These are phyloP conservation scores for Ambastaia sidthimunki DNA, from an alignment of 2,797 vertebrate genomes.

Conservation along the genomic window DNA sequence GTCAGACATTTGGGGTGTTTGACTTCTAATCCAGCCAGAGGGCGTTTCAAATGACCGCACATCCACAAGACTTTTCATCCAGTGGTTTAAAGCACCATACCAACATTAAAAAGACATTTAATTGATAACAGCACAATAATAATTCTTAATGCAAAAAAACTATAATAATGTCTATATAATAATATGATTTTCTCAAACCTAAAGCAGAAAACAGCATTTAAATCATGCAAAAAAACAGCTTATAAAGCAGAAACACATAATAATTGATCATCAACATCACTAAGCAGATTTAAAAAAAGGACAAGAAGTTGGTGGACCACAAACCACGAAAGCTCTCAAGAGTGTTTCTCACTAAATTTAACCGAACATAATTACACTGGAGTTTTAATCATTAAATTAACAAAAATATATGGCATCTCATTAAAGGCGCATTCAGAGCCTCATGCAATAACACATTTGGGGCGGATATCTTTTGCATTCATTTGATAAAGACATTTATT, in stretches of 20 bases:
- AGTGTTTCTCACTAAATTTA: too few relatives aligned
- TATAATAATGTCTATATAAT: too few relatives aligned
- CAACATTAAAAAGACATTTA: conserved; percentile 1
- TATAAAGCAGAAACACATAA: too few relatives aligned
- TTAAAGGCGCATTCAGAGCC: too few relatives aligned
- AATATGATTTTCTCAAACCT: too few relatives aligned
- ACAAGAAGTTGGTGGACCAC: too few relatives aligned
- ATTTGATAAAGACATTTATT: conserved; percentile 28
- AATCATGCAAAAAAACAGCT: too few relatives aligned
- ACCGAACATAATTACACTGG: conserved; percentile 29
- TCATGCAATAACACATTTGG: conserved; percentile 28
- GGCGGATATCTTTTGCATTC: conserved; percentile 22
- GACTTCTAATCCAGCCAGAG: conserved; percentile 44
- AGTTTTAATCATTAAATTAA: too few relatives aligned
- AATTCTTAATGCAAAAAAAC: not conserved
- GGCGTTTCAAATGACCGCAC: conserved; percentile 39
- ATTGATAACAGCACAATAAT: not conserved
- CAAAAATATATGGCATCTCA: conserved; percentile 24
- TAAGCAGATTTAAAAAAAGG: too few relatives aligned
- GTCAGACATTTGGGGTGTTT: conserved; percentile 46
- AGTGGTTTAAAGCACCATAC: conserved; percentile 10
- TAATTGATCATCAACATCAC: too few relatives aligned
- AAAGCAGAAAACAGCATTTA: too few relatives aligned
- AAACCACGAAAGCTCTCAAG: too few relatives aligned
- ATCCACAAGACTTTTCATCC: conserved; percentile 8